A percentile compares a stretch with the other conserved stretches of the same genome.
Evolutionary conservation across 2,888 invertebrate genomes (phyloP).

Genomic region (Belgica antarctica): DNA sequence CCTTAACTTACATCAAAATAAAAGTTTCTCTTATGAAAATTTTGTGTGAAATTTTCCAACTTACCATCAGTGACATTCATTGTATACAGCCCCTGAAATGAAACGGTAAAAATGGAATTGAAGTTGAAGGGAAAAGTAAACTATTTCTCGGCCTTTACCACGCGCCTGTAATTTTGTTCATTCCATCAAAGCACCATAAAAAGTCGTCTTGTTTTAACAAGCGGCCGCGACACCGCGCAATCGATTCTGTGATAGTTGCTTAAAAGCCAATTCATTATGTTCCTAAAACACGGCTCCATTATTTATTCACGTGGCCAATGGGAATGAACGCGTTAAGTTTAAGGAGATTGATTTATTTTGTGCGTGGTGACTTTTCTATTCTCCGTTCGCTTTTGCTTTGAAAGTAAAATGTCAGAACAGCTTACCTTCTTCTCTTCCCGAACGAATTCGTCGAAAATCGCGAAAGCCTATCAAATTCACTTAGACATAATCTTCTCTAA

Average conservation of each 20-base stretch:
- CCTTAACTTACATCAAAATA: conserved; percentile 38
- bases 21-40: conserved; percentile 17
- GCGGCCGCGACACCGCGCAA: background rate
- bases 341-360: conserved; percentile 39
- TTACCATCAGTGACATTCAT: too few relatives aligned
- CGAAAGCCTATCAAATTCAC: conserved; percentile 4
- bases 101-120: background rate
- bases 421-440: background rate
- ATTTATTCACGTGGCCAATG: conserved; percentile 22
- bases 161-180: conserved; percentile 16
- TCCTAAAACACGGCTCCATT: conserved; percentile 22
- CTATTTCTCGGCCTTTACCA: background rate
- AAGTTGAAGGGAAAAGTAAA: background rate
- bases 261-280: conserved; percentile 24
- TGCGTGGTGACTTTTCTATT: conserved; percentile 32
- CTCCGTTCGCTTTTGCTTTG: background rate
- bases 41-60: too few relatives aligned
- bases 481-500: background rate
- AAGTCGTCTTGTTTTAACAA: background rate
- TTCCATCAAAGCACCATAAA: too few relatives aligned
- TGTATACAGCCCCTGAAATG: too few relatives aligned
- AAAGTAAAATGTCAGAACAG: background rate
- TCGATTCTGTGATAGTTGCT: conserved; percentile 3
- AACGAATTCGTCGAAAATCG: background rate
- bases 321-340: background rate